Base-by-base conservation (phyloP, 2,888 invertebrate species). In the Drosophila histrio region DNA sequence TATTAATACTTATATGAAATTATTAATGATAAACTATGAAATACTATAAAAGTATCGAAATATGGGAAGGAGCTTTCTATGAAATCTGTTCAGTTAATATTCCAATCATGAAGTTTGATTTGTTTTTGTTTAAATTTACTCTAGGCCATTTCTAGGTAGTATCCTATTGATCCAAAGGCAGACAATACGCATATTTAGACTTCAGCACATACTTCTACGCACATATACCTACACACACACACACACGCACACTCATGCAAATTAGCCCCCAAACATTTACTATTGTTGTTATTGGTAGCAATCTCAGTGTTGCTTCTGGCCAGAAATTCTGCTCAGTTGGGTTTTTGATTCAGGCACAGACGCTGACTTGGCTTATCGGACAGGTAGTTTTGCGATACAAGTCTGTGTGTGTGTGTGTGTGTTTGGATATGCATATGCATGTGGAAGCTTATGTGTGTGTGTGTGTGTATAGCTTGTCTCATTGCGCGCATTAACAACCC, bases 401-500 rank as follows among this genome's bases (percentile, higher is more conserved):
- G 15, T 39, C n/a, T 54, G 28, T 26, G 9, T 36, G 26, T 67
- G 24, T 56, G 19, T 24, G 21, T 44, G 39, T 32, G 36, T 38
- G 41, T 34, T 36, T 32, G 38, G 17, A 24, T 46, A 46, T 63
- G 61, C 21, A 34, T 60, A 22, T 59, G 30, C 46, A 17, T 39
- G 11, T 49, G 21, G 8, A 30, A 30, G 17, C 39, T 13, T 34
- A 8, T 49, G 17, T 54, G 44, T 46, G 19, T 34, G 11, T 49
- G 17, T 54, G 44, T 53, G 63, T 50, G 58, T 70, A 73, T 73
- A 61, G 66, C 61, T 73, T 71, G 73, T 74, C 73, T 73, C 61
- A 73, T 71, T 74, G 74, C 66, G 53, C 56, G 71, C 74, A 74
- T 71, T 73, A 71, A 61, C 58, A 70, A 67, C 44, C 36, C 21